These are phyloP conservation scores for Cyclura pinguis DNA, from an alignment of 2,797 vertebrate species.

Conservation along the genomic window DNA sequence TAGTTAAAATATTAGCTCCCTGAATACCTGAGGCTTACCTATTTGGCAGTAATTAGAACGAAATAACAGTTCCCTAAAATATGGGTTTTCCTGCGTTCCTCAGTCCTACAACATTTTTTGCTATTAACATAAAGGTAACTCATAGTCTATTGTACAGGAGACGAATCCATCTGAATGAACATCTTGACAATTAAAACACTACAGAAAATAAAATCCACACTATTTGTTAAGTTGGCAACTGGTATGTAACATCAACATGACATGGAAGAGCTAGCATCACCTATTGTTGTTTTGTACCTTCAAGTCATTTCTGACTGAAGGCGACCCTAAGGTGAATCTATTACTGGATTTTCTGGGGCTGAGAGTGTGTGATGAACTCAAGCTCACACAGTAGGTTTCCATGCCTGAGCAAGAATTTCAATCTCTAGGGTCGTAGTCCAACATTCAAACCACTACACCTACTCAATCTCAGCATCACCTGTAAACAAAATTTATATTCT, in stretches of 20 bases:
- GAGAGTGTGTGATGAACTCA: too few relatives aligned
- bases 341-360: too few relatives aligned
- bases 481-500: slow-evolving; percentile 20
- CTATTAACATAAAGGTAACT: slow-evolving; percentile 48
- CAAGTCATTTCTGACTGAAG: too few relatives aligned
- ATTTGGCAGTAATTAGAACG: slow-evolving; percentile 47
- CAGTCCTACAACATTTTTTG: slow-evolving; percentile 39
- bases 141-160: slow-evolving; percentile 46
- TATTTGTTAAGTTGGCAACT: slow-evolving; percentile 32
- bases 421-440: too few relatives aligned
- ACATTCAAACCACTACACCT: too few relatives aligned
- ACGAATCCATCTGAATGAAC: slow-evolving; percentile 62
- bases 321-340: too few relatives aligned
- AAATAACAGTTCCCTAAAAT: slow-evolving; percentile 50
- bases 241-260: slow-evolving; percentile 38
- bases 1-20: not conserved
- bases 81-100: slow-evolving; percentile 53
- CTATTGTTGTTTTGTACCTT: not conserved
- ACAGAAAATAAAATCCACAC: slow-evolving; percentile 33
- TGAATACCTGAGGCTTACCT: slow-evolving; percentile 58
- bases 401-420: too few relatives aligned
- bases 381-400: too few relatives aligned
- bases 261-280: slow-evolving; percentile 44
- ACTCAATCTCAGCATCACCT: too few relatives aligned
- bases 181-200: slow-evolving; percentile 42